Evolutionary conservation across 2,888 invertebrate species (phyloP).

Genomic region (Oscheius sp.): DNA sequence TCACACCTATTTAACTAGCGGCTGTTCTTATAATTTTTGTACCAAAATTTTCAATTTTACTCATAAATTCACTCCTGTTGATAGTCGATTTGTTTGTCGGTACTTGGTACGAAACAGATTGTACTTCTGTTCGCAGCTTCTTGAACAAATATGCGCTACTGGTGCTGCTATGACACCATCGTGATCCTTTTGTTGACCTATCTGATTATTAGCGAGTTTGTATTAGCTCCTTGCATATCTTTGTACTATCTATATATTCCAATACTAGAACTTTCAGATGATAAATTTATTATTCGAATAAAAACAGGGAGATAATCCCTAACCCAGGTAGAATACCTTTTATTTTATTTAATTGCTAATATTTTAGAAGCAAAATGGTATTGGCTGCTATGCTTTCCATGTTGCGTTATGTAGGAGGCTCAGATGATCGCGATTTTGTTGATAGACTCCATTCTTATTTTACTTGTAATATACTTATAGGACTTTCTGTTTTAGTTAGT

Average conservation of each 20-base stretch:
- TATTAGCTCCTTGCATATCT: conserved; percentile 20
- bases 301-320: conserved; percentile 16
- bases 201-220: conserved; percentile 18
- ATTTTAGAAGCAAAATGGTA: conserved; percentile 51
- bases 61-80: no score
- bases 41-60: not conserved
- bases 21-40: conserved; percentile 10
- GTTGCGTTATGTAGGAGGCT: conserved; percentile 68
- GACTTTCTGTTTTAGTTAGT: conserved; percentile 64
- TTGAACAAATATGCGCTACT: no score
- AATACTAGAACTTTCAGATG: conserved; percentile 1
- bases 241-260: not conserved
- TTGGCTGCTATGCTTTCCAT: conserved; percentile 66
- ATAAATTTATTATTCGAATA: not conserved
- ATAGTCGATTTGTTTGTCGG: no score
- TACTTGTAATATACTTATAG: conserved; percentile 68
- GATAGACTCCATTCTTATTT: conserved; percentile 68
- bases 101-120: no score
- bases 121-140: no score
- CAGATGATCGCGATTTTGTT: conserved; percentile 68
- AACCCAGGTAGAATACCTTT: not conserved
- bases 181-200: conserved; percentile 24
- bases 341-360: not conserved
- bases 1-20: conserved; percentile 26
- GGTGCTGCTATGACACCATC: conserved; percentile 10